phyloP scores from a whole-genome alignment of 2,113 vertebrate species.

The Aspiorhynchus laticeps region DNA sequence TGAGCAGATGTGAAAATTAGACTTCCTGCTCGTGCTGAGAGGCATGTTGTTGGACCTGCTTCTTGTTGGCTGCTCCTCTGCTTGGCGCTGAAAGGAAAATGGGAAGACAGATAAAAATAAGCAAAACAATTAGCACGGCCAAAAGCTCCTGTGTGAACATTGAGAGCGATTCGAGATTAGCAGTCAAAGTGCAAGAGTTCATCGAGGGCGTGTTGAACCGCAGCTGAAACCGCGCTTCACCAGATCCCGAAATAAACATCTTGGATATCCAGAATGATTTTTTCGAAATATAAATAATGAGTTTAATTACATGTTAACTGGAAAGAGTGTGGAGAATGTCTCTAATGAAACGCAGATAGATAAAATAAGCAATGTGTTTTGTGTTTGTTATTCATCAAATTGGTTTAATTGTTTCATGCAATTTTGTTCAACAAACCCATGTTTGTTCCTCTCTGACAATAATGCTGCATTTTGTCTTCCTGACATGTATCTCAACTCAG shows the following conservation, averaged over 20 bases:
- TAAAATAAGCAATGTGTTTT: background rate
- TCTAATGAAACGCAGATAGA: background rate
- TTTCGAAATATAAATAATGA: background rate
- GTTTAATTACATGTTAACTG: background rate
- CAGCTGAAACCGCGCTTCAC: background rate
- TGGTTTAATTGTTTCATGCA: background rate
- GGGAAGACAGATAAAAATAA: conserved; percentile 61
- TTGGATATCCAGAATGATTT: background rate
- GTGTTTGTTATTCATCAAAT: conserved; percentile 3
- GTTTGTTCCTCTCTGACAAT: background rate
- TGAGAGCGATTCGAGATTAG: conserved; percentile 37
- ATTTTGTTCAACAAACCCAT: background rate
- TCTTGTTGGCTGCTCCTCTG: conserved; percentile 57
- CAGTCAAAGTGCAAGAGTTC: conserved; percentile 24
- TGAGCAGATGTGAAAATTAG: conserved; percentile 57
- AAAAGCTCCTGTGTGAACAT: conserved; percentile 53
- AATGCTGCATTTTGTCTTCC: background rate
- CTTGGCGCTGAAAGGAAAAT: conserved; percentile 50
- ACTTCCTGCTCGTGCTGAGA: conserved; percentile 41
- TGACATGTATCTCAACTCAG: background rate
- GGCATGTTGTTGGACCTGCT: conserved; percentile 50
- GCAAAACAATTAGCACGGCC: conserved; percentile 56
- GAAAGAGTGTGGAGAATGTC: background rate
- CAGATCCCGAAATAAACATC: conserved; percentile 6
- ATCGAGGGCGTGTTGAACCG: background rate